Percentiles rank a stretch among this genome's conserved stretches.
These are phyloP conservation scores for Carcina quercana DNA, from an alignment of 2,888 invertebrate genomes.

Conservation along the genomic window DNA sequence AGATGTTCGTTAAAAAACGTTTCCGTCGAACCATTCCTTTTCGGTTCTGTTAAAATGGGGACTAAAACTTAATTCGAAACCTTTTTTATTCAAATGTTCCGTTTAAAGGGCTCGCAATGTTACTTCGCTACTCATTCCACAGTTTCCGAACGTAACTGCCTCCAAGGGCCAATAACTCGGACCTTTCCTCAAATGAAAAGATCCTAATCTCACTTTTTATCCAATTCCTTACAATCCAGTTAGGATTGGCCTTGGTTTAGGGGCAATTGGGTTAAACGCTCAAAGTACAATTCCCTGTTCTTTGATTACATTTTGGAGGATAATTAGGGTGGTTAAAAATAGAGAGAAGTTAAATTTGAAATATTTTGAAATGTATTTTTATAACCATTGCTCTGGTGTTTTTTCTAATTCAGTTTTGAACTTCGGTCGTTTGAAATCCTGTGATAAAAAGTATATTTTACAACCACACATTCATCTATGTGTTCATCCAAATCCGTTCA, in stretches of 20 bases:
- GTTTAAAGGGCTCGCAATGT: conserved; percentile 23
- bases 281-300: not conserved
- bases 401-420: too few species aligned
- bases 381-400: too few species aligned
- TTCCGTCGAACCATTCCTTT: too few species aligned
- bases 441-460: too few species aligned
- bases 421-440: too few species aligned
- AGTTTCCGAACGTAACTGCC: conserved; percentile 34
- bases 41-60: too few species aligned
- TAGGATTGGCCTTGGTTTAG: conserved; percentile 37
- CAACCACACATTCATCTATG: too few species aligned
- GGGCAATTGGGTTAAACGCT: conserved; percentile 25
- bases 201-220: conserved; percentile 53
- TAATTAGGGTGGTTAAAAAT: too few species aligned
- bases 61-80: conserved; percentile 1
- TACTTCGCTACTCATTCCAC: conserved; percentile 39
- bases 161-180: conserved; percentile 45
- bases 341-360: too few species aligned
- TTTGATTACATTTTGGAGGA: conserved; percentile 2
- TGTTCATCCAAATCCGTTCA: too few species aligned
- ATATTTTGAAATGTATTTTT: too few species aligned
- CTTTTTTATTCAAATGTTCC: not conserved
- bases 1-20: too few species aligned
- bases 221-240: conserved; percentile 41
- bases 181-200: conserved; percentile 54